Evolutionary conservation across 2,888 invertebrate genomes (phyloP).

Genomic region (Chirona hameri): DNA sequence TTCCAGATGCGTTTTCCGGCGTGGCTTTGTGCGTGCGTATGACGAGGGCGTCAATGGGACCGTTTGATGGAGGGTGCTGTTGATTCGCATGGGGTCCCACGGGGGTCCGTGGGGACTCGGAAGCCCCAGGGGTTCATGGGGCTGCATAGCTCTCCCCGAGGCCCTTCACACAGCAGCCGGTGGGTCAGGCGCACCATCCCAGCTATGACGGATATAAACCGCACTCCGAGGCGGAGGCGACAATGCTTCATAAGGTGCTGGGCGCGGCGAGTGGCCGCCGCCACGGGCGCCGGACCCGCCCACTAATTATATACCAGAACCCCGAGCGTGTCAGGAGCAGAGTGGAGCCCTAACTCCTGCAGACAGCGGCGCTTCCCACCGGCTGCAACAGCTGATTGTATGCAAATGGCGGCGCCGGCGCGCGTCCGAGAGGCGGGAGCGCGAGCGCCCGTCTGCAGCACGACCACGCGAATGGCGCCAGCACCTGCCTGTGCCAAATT

Average conservation of each 20-base stretch:
- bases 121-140: no score
- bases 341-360: background rate
- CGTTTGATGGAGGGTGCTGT: no score
- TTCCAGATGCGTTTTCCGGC: no score
- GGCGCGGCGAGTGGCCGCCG: background rate
- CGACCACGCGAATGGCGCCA: background rate
- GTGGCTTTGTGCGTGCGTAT: no score
- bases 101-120: no score
- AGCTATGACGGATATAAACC: background rate
- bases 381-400: slow-evolving; percentile 23
- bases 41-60: no score
- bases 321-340: no score
- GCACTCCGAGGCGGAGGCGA: background rate
- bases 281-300: background rate
- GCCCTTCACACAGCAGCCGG: background rate
- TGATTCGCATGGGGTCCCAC: no score
- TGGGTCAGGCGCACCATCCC: background rate
- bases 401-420: background rate
- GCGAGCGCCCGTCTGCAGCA: background rate
- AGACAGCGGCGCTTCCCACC: background rate
- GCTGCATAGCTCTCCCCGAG: no score
- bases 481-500: slow-evolving; percentile 7
- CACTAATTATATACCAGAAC: background rate
- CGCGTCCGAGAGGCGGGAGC: background rate
- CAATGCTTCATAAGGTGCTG: slow-evolving; percentile 3